Evolutionary conservation across 2,113 vertebrate genomes (phyloP).

Genomic region (Gorsachius goisagi): DNA sequence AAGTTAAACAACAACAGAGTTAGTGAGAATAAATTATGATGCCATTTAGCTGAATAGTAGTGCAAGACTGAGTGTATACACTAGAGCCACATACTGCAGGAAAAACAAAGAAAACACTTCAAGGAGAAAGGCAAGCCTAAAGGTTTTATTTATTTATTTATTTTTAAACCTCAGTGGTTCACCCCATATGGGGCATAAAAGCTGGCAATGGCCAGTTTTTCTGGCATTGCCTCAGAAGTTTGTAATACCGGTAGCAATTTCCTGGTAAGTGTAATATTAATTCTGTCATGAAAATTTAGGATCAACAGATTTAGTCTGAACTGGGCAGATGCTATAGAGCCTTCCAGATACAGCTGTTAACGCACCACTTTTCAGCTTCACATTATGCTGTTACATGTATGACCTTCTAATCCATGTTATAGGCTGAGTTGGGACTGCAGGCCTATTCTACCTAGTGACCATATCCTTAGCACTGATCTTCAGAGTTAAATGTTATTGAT

Average conservation of each 20-base stretch:
- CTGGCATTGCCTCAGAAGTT: not conserved
- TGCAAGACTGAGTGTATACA: not conserved
- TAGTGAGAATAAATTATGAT: conserved; percentile 24
- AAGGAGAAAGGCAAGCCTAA: not conserved
- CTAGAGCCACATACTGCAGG: not conserved
- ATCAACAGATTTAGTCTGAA: not conserved
- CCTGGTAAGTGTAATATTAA: not conserved
- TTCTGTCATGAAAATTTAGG: not conserved
- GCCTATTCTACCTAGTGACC: not conserved
- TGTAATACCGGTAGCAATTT: not conserved
- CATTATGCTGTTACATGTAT: not conserved
- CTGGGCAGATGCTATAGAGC: not conserved
- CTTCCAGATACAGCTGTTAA: not conserved
- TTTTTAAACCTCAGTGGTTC: not conserved
- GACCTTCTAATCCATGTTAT: not conserved
- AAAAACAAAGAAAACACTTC: not conserved
- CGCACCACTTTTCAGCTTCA: not conserved
- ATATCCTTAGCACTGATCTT: not conserved
- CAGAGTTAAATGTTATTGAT: not conserved
- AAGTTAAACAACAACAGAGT: conserved; percentile 51
- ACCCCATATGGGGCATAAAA: not conserved
- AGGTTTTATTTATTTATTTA: not conserved
- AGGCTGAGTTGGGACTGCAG: not conserved
- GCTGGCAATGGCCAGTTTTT: not conserved
- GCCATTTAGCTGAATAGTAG: not conserved